Evolutionary conservation across 2,888 invertebrate genomes (phyloP).

Genomic region (Mythimna loreyi): DNA sequence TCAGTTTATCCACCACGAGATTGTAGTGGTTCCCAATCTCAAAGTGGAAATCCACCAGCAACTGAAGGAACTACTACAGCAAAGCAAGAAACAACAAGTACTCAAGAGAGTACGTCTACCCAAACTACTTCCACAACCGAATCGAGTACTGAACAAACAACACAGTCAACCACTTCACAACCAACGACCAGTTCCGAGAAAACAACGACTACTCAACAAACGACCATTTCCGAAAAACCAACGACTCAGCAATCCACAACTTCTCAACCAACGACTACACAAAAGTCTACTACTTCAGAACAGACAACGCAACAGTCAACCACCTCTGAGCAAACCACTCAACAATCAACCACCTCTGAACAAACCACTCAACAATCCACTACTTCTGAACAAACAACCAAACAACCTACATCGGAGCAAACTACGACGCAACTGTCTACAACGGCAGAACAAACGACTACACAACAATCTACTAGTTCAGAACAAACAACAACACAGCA

Average conservation of each 20-base stretch:
- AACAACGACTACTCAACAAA: constrained; percentile 20
- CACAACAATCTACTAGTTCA: constrained; percentile 18
- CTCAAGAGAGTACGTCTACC: constrained; percentile 51
- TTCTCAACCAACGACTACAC: constrained; percentile 12
- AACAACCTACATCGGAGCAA: constrained; percentile 20
- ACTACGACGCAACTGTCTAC: constrained; percentile 37
- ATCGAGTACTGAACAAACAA: constrained; percentile 61
- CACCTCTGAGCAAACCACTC: constrained; percentile 24
- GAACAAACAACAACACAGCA: constrained; percentile 16
- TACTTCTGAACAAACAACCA: constrained; percentile 14
- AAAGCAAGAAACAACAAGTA: constrained; percentile 61
- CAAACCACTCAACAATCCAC: constrained; percentile 16
- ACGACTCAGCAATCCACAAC: constrained; percentile 8
- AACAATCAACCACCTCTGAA: constrained; percentile 14
- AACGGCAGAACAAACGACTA: constrained; percentile 22
- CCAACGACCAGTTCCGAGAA: constrained; percentile 25
- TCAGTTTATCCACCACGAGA: constrained; percentile 91
- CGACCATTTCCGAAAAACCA: constrained; percentile 30
- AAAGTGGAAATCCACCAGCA: constrained; percentile 67
- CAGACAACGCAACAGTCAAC: constrained; percentile 17
- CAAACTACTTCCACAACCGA: constrained; percentile 64
- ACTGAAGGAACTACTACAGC: constrained; percentile 66
- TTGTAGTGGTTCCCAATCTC: constrained; percentile 80
- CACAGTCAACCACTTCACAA: constrained; percentile 36
- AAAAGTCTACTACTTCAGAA: constrained; percentile 14